Evolutionary conservation across 1,140 invertebrate species (phyloP), one percentile per base, ranked within the genome.

Genomic region (Melanaphis sacchari): DNA sequence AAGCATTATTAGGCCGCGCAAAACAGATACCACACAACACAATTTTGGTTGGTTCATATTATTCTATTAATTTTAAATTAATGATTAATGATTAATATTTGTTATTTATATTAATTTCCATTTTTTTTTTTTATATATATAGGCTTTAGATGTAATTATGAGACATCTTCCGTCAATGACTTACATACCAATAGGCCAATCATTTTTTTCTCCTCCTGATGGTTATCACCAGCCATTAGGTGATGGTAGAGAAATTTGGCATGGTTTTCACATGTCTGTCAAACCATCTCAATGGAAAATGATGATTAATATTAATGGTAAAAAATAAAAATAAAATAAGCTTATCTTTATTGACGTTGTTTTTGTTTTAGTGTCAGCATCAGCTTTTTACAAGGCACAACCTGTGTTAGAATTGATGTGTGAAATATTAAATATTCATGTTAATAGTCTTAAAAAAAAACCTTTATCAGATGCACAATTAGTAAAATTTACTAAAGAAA

Each of bases 301-400:
- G 99, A 99, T 99, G 99, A 96, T 99, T 54, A 99, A 99, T 95
- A 99, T 99, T 96, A 99, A 99, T 96, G 99, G 98, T 99, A 95
- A 95, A 24, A 41, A 46, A 93, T 0, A n/a, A 40, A 41, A 46
- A 18, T 15, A 91, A 81, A 76, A 59, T 46, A 21, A 26, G 31
- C 11, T 54, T 94, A 95, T 96, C 84, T 93, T 93, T 95, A 99
- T 99, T 43, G 99, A 99, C 94, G 99, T 99, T 85, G 99, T n/a
- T n/a, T n/a, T n/a, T n/a, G n/a, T n/a, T n/a, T n/a, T n/a, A n/a
- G n/a, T n/a, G n/a, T n/a, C n/a, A n/a, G n/a, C n/a, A n/a, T n/a
- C 99, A 94, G 99, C 99, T 93, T 99, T 99, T 96, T 99, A 99
- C 96, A 99, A 99, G 96, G 98, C 99, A 76, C 99, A 99, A 96